Conservation (phyloP, 1,140 invertebrate genomes). For the Bemisia tabaci region DNA sequence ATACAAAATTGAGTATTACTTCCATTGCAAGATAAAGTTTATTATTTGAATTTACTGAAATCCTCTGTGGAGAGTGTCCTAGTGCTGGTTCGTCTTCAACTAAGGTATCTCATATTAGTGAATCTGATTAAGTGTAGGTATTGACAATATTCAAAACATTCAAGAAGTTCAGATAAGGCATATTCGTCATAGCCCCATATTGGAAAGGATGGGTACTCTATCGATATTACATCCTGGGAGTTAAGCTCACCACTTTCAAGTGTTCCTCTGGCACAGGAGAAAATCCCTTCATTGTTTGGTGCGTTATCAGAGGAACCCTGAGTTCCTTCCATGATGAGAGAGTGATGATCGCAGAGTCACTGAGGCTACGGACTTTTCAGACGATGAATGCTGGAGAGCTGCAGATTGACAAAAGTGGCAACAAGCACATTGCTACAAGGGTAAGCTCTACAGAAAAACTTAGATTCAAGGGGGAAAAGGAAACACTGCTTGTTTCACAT, state of each 20-base stretch:
- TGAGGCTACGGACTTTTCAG: not conserved
- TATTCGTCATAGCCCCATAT: no score
- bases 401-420: no score
- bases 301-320: not conserved
- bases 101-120: not conserved
- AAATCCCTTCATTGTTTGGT: constrained; percentile 25
- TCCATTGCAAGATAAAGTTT: no score
- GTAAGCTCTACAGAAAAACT: no score
- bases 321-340: not conserved
- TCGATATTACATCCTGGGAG: no score
- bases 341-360: not conserved
- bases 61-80: not conserved
- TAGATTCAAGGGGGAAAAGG: no score
- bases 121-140: not conserved
- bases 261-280: constrained; percentile 45
- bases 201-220: no score
- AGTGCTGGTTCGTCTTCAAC: constrained; percentile 5
- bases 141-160: constrained; percentile 3
- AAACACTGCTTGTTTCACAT: no score
- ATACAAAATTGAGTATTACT: no score
- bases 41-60: no score
- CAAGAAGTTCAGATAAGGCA: constrained; percentile 2
- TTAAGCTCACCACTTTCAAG: constrained; percentile 41
- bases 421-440: no score
- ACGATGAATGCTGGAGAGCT: not conserved